Evolutionary conservation across 2,113 vertebrate genomes (phyloP).

Genomic region (Artemisiospiza belli): DNA sequence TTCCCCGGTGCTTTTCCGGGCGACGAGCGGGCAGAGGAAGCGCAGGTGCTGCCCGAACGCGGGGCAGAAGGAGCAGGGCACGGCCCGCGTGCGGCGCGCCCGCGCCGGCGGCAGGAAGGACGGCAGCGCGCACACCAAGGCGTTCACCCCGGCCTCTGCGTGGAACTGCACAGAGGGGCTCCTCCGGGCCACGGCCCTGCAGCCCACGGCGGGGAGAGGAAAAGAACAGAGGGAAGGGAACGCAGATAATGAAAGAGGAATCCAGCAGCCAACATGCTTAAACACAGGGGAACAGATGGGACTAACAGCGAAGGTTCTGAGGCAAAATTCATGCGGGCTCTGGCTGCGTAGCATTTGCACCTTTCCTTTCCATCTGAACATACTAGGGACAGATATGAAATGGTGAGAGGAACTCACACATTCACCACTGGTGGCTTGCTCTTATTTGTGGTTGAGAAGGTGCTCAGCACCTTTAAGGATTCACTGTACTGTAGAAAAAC

Average conservation of each 20-base stretch:
- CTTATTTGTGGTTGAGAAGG: background rate
- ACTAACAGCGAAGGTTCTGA: background rate
- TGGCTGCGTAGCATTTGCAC: background rate
- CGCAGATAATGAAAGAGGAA: fast-evolving
- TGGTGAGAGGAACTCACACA: background rate
- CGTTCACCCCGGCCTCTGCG: slow-evolving; percentile 83
- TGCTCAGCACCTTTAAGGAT: background rate
- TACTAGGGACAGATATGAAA: background rate
- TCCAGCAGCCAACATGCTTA: background rate
- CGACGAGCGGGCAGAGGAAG: slow-evolving; percentile 80
- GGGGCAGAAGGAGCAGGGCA: slow-evolving; percentile 86
- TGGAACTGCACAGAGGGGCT: slow-evolving; percentile 78
- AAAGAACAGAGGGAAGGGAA: background rate
- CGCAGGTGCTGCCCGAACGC: slow-evolving; percentile 84
- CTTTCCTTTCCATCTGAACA: background rate
- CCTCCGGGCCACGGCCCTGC: slow-evolving; percentile 79
- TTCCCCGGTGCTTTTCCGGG: slow-evolving; percentile 82
- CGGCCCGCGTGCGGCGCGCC: slow-evolving; percentile 72
- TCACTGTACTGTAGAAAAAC: background rate
- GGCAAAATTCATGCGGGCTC: background rate
- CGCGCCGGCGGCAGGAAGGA: slow-evolving; percentile 84
- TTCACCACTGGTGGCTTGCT: background rate
- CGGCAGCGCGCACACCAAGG: slow-evolving; percentile 80
- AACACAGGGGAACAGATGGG: background rate
- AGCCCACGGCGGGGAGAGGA: background rate